phyloP scores from a whole-genome alignment of 2,797 vertebrate genomes.

The Pterois miles region DNA sequence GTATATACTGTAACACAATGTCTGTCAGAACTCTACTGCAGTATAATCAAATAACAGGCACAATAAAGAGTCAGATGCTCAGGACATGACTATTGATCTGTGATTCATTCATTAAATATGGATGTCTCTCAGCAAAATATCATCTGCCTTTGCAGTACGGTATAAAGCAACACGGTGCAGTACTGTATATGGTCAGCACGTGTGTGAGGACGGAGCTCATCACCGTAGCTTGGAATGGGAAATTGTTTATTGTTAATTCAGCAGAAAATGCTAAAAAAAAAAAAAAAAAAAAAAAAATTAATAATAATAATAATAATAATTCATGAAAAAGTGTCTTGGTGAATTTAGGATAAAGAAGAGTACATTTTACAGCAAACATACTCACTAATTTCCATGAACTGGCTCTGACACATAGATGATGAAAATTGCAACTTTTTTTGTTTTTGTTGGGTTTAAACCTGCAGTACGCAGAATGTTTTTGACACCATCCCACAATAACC shows the following conservation, averaged over 20 bases:
- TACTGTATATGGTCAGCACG: conserved; percentile 34
- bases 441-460: not conserved
- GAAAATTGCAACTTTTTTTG: accelerated
- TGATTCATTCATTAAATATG: conserved; percentile 68
- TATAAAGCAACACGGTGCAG: conserved; percentile 14
- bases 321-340: not conserved
- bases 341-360: not conserved
- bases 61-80: conserved; percentile 48
- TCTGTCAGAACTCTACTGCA: conserved; percentile 42
- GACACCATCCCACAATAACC: no score
- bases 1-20: conserved; percentile 27
- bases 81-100: conserved; percentile 64
- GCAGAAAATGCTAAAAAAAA: not conserved
- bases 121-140: conserved; percentile 57
- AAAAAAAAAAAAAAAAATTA: no score
- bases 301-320: no score
- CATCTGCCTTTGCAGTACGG: conserved; percentile 24
- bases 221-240: not conserved
- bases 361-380: not conserved
- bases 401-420: not conserved
- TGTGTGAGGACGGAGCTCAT: conserved; percentile 5
- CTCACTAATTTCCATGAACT: not conserved
- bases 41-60: conserved; percentile 60
- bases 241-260: not conserved
- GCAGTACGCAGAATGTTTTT: no score